A percentile compares a stretch with the other conserved stretches of the same genome.
These are phyloP conservation scores for Drosophila gunungcola DNA, from an alignment of 1,140 invertebrate species.

Conservation along the genomic window DNA sequence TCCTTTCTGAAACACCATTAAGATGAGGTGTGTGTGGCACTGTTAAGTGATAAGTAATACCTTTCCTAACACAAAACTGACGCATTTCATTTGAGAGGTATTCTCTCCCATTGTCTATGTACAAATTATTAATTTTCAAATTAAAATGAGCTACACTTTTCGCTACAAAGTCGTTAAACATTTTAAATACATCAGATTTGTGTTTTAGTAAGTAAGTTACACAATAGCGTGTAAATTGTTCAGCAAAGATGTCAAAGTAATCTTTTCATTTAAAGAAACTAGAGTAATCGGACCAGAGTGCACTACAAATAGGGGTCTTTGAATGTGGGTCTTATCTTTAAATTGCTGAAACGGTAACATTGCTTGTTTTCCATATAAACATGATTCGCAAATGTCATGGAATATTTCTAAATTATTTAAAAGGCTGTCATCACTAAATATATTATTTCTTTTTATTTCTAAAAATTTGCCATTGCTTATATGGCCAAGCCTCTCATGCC, in stretches of 20 bases:
- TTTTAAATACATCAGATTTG: conserved; percentile 21
- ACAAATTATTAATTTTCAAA: neutral
- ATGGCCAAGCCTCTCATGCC: too few species aligned
- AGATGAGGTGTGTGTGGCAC: neutral
- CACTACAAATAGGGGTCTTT: too few species aligned
- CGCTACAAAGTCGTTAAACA: conserved; percentile 16
- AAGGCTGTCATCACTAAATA: too few species aligned
- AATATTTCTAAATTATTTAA: too few species aligned
- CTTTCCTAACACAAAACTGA: conserved; percentile 24
- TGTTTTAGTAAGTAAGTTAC: conserved; percentile 8
- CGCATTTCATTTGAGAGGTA: conserved; percentile 3
- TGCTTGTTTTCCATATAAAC: too few species aligned
- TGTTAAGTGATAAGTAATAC: too few species aligned
- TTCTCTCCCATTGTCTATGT: neutral
- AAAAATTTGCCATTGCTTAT: too few species aligned
- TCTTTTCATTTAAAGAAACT: conserved; percentile 60
- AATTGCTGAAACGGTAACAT: too few species aligned
- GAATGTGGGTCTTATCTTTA: too few species aligned
- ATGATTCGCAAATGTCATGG: too few species aligned
- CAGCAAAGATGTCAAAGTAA: conserved; percentile 82
- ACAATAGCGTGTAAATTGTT: conserved; percentile 64
- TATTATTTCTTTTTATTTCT: too few species aligned
- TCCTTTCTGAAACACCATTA: conserved; percentile 14
- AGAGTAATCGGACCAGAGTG: too few species aligned
- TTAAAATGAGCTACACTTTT: conserved; percentile 1